Evolutionary conservation across 2,113 vertebrate species (phyloP).

Genomic region (Silurus asotus): DNA sequence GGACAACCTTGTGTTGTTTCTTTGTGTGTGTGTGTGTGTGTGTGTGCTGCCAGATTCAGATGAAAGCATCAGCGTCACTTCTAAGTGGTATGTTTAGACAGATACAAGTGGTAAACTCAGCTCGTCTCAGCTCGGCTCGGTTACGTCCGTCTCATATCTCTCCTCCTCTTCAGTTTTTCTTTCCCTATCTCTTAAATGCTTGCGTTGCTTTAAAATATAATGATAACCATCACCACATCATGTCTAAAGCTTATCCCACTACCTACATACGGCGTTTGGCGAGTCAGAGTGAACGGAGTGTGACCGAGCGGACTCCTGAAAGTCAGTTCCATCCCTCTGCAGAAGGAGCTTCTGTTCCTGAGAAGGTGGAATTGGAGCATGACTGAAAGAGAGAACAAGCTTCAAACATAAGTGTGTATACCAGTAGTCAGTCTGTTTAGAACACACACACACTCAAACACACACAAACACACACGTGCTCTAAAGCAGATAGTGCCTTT

Average conservation of each 20-base stretch:
- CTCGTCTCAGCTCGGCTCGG: not conserved
- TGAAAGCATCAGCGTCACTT: not conserved
- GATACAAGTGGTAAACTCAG: not conserved
- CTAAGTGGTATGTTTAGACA: not conserved
- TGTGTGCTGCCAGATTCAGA: not conserved
- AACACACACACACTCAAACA: not conserved
- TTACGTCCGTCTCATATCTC: not conserved
- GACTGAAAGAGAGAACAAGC: not conserved
- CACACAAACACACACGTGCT: not conserved
- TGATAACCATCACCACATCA: not conserved
- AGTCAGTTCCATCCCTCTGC: not conserved
- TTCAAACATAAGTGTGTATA: not conserved
- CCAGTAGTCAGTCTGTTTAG: not conserved
- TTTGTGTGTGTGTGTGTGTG: not conserved
- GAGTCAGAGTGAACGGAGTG: not conserved
- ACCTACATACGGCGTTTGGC: too few relatives aligned
- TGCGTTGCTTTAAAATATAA: not conserved
- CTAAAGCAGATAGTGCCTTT: conserved; percentile 23
- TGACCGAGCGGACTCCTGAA: not conserved
- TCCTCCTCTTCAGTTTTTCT: not conserved
- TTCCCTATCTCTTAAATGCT: not conserved
- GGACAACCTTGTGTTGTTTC: too few relatives aligned
- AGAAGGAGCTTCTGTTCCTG: not conserved
- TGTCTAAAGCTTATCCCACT: not conserved
- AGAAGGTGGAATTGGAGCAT: not conserved